These are phyloP conservation scores for Corythoichthys intestinalis DNA, from an alignment of 2,113 vertebrate genomes.

Conservation along the genomic window DNA sequence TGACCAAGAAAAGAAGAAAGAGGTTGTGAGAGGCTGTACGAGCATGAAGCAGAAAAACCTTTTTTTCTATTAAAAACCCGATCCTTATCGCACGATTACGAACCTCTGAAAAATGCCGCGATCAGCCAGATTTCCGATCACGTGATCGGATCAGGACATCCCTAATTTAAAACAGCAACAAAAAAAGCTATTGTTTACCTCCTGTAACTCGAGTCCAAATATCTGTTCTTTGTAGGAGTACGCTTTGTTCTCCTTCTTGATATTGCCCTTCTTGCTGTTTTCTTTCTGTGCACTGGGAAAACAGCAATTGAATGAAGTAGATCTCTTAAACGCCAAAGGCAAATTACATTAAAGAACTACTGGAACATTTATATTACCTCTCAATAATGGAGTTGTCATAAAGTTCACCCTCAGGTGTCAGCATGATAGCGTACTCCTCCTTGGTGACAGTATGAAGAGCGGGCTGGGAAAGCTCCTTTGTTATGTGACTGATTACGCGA, in stretches of 20 bases:
- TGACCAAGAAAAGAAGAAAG: too few species aligned
- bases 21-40: too few species aligned
- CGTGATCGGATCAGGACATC: too few species aligned
- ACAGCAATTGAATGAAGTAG: neutral
- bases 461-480: conserved; percentile 74
- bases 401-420: conserved; percentile 83
- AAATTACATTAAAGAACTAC: neutral
- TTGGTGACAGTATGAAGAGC: conserved; percentile 82
- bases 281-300: conserved; percentile 86
- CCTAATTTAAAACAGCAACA: too few species aligned
- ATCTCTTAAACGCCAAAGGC: neutral
- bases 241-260: conserved; percentile 96
- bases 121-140: too few species aligned
- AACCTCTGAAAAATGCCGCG: too few species aligned
- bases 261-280: conserved; percentile 88
- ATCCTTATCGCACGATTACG: too few species aligned
- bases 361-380: conserved; percentile 69
- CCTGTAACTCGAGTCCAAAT: conserved; percentile 93
- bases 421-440: conserved; percentile 91
- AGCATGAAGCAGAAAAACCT: too few species aligned
- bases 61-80: too few species aligned
- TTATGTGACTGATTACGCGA: conserved; percentile 79
- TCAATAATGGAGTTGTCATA: conserved; percentile 93
- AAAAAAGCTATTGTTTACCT: conserved; percentile 68
- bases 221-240: conserved; percentile 99